These are phyloP conservation scores for Lycorma delicatula DNA, from an alignment of 1,140 invertebrate species.

Conservation along the genomic window DNA sequence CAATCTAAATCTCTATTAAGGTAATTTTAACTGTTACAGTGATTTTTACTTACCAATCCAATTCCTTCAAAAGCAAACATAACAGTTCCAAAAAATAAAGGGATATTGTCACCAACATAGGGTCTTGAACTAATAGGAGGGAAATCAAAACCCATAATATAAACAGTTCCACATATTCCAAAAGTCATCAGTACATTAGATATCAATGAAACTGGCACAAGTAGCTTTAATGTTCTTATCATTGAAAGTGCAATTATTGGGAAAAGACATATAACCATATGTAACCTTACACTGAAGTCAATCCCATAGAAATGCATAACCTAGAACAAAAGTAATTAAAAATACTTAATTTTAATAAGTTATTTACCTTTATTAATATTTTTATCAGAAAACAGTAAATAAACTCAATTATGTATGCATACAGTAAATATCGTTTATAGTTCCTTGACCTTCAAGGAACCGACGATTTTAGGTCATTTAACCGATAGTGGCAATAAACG, in stretches of 20 bases:
- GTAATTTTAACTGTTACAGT: too few species aligned
- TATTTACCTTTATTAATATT: too few species aligned
- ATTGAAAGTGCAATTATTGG: constrained; percentile 62
- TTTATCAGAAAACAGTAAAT: too few species aligned
- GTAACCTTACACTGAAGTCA: constrained; percentile 50
- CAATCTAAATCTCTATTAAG: too few species aligned
- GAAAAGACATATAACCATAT: constrained; percentile 63
- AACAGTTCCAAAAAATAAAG: constrained; percentile 78
- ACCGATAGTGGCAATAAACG: too few species aligned
- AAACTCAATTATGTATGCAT: too few species aligned
- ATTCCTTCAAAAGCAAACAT: constrained; percentile 86
- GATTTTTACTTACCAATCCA: constrained; percentile 46
- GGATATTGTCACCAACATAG: constrained; percentile 46
- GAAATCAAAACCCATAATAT: constrained; percentile 43
- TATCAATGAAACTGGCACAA: constrained; percentile 77
- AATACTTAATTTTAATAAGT: too few species aligned
- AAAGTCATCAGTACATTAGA: constrained; percentile 67
- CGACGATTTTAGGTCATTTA: too few species aligned
- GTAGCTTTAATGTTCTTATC: constrained; percentile 72
- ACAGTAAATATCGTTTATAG: too few species aligned
- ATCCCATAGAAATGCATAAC: constrained; percentile 52
- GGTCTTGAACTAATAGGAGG: constrained; percentile 18
- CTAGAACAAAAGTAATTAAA: constrained; percentile 44
- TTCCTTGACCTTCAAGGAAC: too few species aligned
- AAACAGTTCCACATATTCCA: constrained; percentile 71